Evolutionary conservation across 2,888 invertebrate species (phyloP), one percentile per base, ranked within the genome.

Genomic region (Rhingia campestris): DNA sequence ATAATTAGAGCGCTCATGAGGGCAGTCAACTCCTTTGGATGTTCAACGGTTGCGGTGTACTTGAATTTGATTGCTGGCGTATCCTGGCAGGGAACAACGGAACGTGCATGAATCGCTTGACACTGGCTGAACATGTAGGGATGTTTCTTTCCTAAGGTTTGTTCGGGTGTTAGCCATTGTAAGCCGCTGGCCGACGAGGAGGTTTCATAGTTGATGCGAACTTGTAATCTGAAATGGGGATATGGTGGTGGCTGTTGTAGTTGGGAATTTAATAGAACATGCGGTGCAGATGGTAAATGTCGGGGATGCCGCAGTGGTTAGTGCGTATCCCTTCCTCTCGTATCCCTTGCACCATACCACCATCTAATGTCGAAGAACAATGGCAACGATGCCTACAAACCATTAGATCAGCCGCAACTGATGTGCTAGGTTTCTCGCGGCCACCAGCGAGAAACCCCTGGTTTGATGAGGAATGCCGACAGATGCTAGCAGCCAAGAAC

Each of bases 11-110:
- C 98, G 88, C 98, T 97, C 98, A 98, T 98, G 14, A 98, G 92
- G 0, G 96, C 96, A 0, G 95, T 95, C 86, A 97, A 93, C 81
- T 95, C 94, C 7, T 92, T 91, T 0, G 96, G 96, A 14, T 96
- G 96, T 0, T 94, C 93, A 63, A 98, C 90, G 90, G 93, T 91
- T 6, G 97, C 97, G 67, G 94, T 93, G 90, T 97, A 98, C 0
- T 96, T 95, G 87, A 95, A 94, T 92, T 99, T 99, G 0, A 98
- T 96, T 0, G 95, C 94, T 0, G 98, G 98, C 0, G 97, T 95
- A 92, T 98, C 97, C 92, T 98, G 98, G 89, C 98, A 98, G 0
- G 98, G 98, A 3, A 98, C 88, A 86, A 98, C 94, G 3, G 98
- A 96, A 53, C 98, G 94, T 0, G 97, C 97, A 92, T 97, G 97